A percentile compares a stretch with the other conserved stretches of the same genome.
Conservation (phyloP, 2,797 vertebrate genomes). For the Acridotheres tristis region DNA sequence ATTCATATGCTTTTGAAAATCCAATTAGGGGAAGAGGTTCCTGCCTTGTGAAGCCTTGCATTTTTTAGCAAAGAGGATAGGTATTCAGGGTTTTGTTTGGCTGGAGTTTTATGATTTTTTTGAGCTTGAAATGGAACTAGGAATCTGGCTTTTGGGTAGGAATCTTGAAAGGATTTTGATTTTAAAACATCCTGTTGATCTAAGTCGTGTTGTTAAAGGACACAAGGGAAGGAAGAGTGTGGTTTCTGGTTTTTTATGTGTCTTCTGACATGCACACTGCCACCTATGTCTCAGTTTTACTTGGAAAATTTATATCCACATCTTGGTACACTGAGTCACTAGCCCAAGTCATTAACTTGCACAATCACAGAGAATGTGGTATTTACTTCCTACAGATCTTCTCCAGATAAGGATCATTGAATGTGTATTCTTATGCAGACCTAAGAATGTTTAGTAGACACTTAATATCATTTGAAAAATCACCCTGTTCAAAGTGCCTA, state of each 20-base stretch:
- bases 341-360: background rate
- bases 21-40: background rate
- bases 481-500: background rate
- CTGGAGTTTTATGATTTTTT: background rate
- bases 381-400: background rate
- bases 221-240: background rate
- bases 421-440: background rate
- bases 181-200: background rate
- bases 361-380: background rate
- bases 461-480: background rate
- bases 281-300: background rate
- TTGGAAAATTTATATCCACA: background rate
- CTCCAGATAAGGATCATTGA: background rate
- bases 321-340: background rate
- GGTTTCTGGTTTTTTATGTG: fast-evolving
- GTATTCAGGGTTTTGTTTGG: background rate
- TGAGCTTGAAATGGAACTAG: background rate
- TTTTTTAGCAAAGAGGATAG: background rate
- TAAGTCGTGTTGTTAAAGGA: background rate
- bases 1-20: background rate
- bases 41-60: background rate
- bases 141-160: background rate
- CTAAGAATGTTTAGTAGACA: background rate
- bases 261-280: background rate
- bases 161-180: background rate